Evolutionary conservation across 2,888 invertebrate genomes (phyloP), one percentile per base, ranked within the genome.

Genomic region (Julus scanicus): DNA sequence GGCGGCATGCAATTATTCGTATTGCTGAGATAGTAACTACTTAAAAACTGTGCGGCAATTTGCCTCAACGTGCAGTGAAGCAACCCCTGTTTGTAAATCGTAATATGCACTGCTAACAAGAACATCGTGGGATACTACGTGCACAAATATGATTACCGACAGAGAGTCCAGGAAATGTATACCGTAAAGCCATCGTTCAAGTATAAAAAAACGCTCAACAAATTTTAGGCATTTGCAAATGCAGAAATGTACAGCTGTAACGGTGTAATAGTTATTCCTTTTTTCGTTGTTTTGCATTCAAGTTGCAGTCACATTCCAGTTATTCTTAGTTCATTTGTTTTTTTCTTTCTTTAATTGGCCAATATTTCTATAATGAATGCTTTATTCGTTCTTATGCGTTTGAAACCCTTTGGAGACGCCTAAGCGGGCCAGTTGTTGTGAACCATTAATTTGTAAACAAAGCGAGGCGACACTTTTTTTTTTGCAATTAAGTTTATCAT

Each of bases 261-360:
- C 20, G 49, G 49, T 49, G 63, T n/a, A 63, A 20, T n/a, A 63
- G 20, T 63, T 63, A 63, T 63, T 63, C 63, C 63, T 63, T 63
- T 63, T 48, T 63, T 63, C 20, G 63, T 63, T 63, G 63, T 63
- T 63, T 29, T 20, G 20, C 63, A 63, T 63, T 63, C 63, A 63
- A 63, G 63, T 63, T 63, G 63, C 63, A 63, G 63, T 63, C 63
- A 63, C 63, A 63, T 63, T 63, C 63, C 63, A 63, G 63, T 63
- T 63, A 20, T 63, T 63, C 20, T 63, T 63, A 63, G 63, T 63
- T 63, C 9, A 20, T 63, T 63, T 63, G 63, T 63, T 29, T 29
- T 29, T 29, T 29, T 63, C 1, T 63, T 63, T 63, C 63, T 63
- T 63, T 6, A 63, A 63, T 6, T 57, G 57, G 57, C 13, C 15